Percentiles rank a stretch among this genome's conserved stretches.
Evolutionary conservation across 2,888 invertebrate species (phyloP).

Genomic region (Seira ritae): DNA sequence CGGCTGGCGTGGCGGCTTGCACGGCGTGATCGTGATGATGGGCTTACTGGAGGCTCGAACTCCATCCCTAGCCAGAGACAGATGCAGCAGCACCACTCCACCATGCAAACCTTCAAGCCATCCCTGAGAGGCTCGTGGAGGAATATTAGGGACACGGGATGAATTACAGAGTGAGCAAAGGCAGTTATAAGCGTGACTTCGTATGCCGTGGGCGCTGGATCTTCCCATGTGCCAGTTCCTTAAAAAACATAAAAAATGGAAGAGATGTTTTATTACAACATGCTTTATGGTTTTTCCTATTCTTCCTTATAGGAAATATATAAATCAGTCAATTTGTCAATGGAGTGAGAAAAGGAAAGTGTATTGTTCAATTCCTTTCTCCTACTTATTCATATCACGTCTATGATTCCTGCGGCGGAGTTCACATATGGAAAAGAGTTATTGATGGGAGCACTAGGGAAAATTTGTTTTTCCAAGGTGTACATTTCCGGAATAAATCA

Average conservation of each 20-base stretch:
- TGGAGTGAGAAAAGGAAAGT: constrained; percentile 12
- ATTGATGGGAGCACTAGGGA: neutral
- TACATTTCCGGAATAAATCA: neutral
- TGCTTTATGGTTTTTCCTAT: constrained; percentile 26
- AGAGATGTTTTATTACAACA: constrained; percentile 6
- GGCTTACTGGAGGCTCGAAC: constrained; percentile 66
- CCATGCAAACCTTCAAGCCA: constrained; percentile 69
- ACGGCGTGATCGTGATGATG: constrained; percentile 40
- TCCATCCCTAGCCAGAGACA: constrained; percentile 76
- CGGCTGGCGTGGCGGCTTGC: constrained; percentile 52
- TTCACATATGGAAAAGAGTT: neutral
- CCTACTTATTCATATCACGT: neutral
- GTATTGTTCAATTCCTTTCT: neutral
- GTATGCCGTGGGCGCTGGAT: constrained; percentile 72
- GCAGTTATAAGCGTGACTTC: constrained; percentile 91
- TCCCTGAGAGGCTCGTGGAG: constrained; percentile 78
- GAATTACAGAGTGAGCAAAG: constrained; percentile 90
- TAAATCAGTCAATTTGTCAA: constrained; percentile 65
- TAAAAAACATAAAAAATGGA: constrained; percentile 21
- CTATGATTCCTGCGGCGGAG: neutral
- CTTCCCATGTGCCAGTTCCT: constrained; percentile 72
- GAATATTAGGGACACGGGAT: constrained; percentile 87
- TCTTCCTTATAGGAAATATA: constrained; percentile 20
- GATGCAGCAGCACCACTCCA: constrained; percentile 82
- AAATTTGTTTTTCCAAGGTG: neutral